Evolutionary conservation across 2,888 invertebrate genomes (phyloP).

Genomic region (Seladonia tumulorum): DNA sequence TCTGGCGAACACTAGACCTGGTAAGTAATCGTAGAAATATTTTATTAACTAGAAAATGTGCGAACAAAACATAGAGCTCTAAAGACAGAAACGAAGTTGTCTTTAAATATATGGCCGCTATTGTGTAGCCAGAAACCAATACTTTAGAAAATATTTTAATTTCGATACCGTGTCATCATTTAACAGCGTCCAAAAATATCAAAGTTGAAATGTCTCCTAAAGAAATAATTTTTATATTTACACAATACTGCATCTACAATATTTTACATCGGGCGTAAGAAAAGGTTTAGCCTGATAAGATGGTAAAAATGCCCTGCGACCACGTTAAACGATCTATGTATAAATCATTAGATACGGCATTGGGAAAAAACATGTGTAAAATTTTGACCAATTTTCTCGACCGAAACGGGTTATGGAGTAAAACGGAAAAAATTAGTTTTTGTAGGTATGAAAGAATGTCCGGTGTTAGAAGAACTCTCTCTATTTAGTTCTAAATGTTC

Average conservation of each 20-base stretch:
- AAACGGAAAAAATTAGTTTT: no score
- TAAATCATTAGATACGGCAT: no score
- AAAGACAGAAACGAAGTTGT: neutral
- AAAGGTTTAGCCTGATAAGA: neutral
- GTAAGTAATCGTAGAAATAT: conserved; percentile 78
- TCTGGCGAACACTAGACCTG: conserved; percentile 90
- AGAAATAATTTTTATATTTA: neutral
- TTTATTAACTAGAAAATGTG: neutral
- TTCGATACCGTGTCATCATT: neutral
- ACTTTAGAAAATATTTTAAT: neutral
- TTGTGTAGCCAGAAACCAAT: neutral
- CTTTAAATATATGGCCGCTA: neutral
- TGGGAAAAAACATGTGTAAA: no score
- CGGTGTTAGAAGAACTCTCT: neutral
- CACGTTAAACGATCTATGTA: no score
- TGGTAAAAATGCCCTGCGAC: neutral
- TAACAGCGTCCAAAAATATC: neutral
- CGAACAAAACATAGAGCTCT: neutral
- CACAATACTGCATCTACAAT: neutral
- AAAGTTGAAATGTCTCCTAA: neutral
- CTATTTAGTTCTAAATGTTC: neutral
- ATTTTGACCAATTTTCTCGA: no score
- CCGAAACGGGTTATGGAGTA: no score
- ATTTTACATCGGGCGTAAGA: no score
- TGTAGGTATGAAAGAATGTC: no score